A percentile compares a stretch with the other conserved stretches of the same genome.
These are phyloP conservation scores for Harpagoxenus sublaevis DNA, from an alignment of 2,888 invertebrate genomes.

Conservation along the genomic window DNA sequence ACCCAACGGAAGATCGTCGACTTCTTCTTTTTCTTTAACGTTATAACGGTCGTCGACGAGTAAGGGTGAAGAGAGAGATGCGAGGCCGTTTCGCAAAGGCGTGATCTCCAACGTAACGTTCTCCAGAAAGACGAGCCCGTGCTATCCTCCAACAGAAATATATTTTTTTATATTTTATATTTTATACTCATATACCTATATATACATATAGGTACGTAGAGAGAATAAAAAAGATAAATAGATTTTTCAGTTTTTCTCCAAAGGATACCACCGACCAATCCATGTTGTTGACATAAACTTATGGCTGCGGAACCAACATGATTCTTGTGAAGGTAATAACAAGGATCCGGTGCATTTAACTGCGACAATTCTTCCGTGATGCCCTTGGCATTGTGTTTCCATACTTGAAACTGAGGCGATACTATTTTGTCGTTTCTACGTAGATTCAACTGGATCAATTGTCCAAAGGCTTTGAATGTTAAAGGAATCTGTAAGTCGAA, in stretches of 20 bases:
- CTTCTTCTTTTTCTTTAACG: conserved; percentile 83
- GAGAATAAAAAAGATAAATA: neutral
- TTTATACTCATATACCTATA: no score
- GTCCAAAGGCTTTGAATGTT: conserved; percentile 81
- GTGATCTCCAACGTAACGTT: conserved; percentile 91
- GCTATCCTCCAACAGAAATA: conserved; percentile 86
- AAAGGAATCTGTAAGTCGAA: conserved; percentile 77
- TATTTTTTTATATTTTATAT: no score
- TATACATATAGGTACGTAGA: no score
- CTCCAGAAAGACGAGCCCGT: conserved; percentile 90
- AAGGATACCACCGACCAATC: conserved; percentile 88
- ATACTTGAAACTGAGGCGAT: conserved; percentile 89
- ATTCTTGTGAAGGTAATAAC: conserved; percentile 90
- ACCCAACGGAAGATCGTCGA: conserved; percentile 69
- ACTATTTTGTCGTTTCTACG: conserved; percentile 89
- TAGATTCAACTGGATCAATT: conserved; percentile 88
- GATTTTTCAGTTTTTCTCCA: neutral
- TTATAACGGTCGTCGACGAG: conserved; percentile 60
- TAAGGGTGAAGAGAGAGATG: conserved; percentile 33
- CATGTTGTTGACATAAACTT: conserved; percentile 89
- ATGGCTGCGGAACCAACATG: conserved; percentile 89
- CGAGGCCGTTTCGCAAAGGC: conserved; percentile 86
- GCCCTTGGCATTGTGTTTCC: conserved; percentile 87
- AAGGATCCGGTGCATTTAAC: conserved; percentile 85
- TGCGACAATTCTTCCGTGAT: conserved; percentile 74